Conservation (phyloP, 2,888 invertebrate species). For the Brassicogethes aeneus region DNA sequence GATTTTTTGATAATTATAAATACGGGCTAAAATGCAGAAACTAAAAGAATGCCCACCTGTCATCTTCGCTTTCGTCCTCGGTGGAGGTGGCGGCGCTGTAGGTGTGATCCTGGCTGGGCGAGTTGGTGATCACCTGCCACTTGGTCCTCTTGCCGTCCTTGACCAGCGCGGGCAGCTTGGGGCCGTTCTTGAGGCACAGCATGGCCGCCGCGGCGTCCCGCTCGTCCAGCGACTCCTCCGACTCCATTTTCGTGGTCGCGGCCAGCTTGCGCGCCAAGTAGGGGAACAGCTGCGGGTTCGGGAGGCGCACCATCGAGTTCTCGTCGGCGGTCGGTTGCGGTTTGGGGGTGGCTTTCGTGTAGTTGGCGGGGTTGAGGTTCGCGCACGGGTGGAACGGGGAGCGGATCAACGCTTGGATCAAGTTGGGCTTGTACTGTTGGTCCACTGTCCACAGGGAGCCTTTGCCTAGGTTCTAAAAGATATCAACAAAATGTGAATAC, state of each 20-base stretch:
- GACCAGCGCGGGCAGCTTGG: too few relatives aligned
- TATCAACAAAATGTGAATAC: slow-evolving; percentile 5
- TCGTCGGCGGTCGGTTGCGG: slow-evolving; percentile 4
- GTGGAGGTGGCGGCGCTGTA: slow-evolving; percentile 56
- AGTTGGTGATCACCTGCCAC: slow-evolving; percentile 67
- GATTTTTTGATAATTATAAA: background rate
- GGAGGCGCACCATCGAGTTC: slow-evolving; percentile 40
- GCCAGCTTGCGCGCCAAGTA: slow-evolving; percentile 66
- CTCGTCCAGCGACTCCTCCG: slow-evolving; percentile 58
- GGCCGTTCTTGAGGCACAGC: slow-evolving; percentile 80
- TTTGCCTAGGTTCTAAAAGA: slow-evolving; percentile 82
- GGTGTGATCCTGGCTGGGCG: slow-evolving; percentile 89
- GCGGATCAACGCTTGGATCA: slow-evolving; percentile 79
- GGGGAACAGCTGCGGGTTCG: slow-evolving; percentile 75
- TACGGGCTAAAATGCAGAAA: background rate
- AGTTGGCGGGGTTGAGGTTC: slow-evolving; percentile 45
- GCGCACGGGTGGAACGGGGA: slow-evolving; percentile 72
- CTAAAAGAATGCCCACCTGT: slow-evolving; percentile 22
- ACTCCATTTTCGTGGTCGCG: slow-evolving; percentile 41
- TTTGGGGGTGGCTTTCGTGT: slow-evolving; percentile 21
- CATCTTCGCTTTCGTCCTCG: slow-evolving; percentile 47
- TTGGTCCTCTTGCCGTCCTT: slow-evolving; percentile 18
- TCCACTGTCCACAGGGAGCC: slow-evolving; percentile 96
- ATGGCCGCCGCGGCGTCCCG: slow-evolving; percentile 80
- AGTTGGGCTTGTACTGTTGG: slow-evolving; percentile 80